Percentiles rank a stretch among this genome's conserved stretches.
These are phyloP conservation scores for Pseudoips prasinana DNA, from an alignment of 2,888 invertebrate species.

Conservation along the genomic window DNA sequence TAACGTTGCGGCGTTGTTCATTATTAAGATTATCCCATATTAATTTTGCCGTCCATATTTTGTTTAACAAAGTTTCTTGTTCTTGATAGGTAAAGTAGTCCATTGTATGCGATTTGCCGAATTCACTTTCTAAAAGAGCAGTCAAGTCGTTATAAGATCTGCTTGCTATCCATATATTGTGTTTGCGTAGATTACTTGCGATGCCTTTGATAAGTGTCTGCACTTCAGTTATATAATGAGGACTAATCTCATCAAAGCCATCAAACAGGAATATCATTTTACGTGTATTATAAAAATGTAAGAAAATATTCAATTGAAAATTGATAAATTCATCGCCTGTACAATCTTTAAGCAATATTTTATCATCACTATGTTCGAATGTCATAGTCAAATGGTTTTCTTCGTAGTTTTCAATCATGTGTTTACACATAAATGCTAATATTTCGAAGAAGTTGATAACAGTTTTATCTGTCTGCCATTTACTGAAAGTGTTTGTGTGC, in stretches of 20 bases:
- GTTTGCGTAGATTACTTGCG: constrained; percentile 1
- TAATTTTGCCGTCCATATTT: constrained; percentile 16
- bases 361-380: no score
- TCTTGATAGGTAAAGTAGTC: constrained; percentile 9
- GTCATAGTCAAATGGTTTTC: background rate
- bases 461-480: constrained; percentile 8
- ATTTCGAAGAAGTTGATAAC: constrained; percentile 5
- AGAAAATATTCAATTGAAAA: constrained; percentile 16
- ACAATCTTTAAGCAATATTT: constrained; percentile 4
- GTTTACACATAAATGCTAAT: constrained; percentile 8
- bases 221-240: constrained; percentile 15
- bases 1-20: constrained; percentile 8
- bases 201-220: constrained; percentile 7
- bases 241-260: constrained; percentile 31
- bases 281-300: constrained; percentile 14
- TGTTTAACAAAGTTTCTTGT: constrained; percentile 7
- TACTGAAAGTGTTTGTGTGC: constrained; percentile 8
- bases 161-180: constrained; percentile 24
- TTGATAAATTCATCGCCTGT: constrained; percentile 1
- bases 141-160: constrained; percentile 21
- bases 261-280: constrained; percentile 25
- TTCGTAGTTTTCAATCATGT: background rate
- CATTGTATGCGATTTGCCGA: constrained; percentile 5
- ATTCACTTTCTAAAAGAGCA: constrained; percentile 4
- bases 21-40: constrained; percentile 5